A percentile compares a stretch with the other conserved stretches of the same genome.
Evolutionary conservation across 2,113 vertebrate species (phyloP).

Genomic region (Anolis carolinensis): DNA sequence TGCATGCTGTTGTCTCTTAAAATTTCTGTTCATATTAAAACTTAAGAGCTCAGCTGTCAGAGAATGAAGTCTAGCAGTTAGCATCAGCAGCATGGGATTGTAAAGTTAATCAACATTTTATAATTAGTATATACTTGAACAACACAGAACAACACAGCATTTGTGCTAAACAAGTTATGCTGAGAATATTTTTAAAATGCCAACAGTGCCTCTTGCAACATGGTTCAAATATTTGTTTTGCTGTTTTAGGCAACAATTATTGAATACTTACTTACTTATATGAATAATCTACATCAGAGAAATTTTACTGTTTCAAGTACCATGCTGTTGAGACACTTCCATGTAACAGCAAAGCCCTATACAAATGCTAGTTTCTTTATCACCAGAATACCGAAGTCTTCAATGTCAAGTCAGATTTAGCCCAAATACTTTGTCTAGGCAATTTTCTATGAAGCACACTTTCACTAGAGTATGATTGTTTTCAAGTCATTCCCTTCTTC

Average conservation of each 20-base stretch:
- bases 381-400: neutral
- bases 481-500: neutral
- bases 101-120: constrained; percentile 38
- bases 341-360: neutral
- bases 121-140: no score
- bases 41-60: constrained; percentile 46
- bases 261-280: no score
- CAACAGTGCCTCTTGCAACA: neutral
- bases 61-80: constrained; percentile 28
- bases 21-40: constrained; percentile 34
- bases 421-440: neutral
- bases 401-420: neutral
- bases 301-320: neutral
- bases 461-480: no score
- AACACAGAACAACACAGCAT: neutral
- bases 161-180: neutral
- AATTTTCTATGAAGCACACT: no score
- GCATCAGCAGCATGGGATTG: constrained; percentile 28
- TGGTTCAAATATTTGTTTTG: neutral
- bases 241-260: neutral
- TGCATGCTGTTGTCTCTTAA: constrained; percentile 26
- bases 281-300: neutral
- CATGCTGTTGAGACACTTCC: neutral
- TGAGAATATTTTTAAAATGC: no score
- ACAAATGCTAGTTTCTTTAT: neutral